phyloP scores from a whole-genome alignment of 2,797 vertebrate genomes.

The Pelochelys cantorii region DNA sequence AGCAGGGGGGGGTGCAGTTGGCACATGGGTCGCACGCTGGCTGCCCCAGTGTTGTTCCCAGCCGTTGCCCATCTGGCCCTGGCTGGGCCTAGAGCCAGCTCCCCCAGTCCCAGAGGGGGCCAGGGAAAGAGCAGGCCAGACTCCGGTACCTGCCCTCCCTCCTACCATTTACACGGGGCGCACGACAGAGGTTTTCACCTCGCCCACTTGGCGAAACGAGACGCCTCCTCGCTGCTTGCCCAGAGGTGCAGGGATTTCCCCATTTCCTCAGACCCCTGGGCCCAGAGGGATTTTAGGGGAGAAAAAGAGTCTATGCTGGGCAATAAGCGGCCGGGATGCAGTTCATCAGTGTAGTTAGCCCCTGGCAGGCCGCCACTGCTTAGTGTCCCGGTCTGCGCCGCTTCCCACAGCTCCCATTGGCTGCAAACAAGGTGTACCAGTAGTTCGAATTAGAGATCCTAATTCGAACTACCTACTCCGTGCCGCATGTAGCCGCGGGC shows the following conservation, averaged over 20 bases:
- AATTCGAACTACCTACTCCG: too few relatives aligned
- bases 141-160: rapidly evolving
- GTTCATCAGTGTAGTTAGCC: too few relatives aligned
- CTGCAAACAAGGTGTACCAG: too few relatives aligned
- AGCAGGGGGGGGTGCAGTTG: neutral
- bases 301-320: neutral
- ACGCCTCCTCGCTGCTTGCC: neutral
- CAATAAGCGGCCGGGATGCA: too few relatives aligned
- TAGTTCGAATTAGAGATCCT: too few relatives aligned
- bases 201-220: neutral
- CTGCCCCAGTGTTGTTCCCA: neutral
- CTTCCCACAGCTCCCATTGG: too few relatives aligned
- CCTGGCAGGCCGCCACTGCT: too few relatives aligned
- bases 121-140: neutral
- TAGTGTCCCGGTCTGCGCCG: too few relatives aligned
- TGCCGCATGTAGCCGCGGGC: too few relatives aligned
- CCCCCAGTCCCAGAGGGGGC: neutral
- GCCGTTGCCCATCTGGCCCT: neutral
- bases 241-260: neutral
- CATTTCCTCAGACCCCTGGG: neutral
- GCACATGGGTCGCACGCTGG: neutral
- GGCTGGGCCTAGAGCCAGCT: neutral
- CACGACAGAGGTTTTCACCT: neutral
- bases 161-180: neutral
- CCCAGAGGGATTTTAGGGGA: neutral